Base-by-base conservation (phyloP, 1,140 invertebrate species). In the Copidosoma floridanum region DNA sequence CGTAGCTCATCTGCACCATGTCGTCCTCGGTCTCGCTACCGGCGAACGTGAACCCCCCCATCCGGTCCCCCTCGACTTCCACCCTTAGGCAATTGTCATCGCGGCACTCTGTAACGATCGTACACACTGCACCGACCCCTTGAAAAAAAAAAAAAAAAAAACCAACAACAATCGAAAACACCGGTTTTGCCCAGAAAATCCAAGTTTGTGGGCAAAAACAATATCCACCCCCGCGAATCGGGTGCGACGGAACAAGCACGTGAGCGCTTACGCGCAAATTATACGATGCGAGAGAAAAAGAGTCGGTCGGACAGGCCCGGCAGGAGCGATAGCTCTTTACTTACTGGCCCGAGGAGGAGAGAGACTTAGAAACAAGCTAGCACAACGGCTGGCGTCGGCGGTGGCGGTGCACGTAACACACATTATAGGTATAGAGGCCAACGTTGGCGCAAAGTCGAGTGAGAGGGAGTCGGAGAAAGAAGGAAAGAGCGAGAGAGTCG, bases 1-100 rank as follows among this genome's bases (percentile, higher is more conserved):
- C 78, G 63, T 80, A 80, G 64, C 77, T 80, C 74, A 71, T 79
- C 67, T 80, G 78, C 65, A 80, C 78, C 78, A 80, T 80, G 23
- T n/a, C 16, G 38, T 41, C 38, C 10, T 11, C 16, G n/a, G 10
- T 16, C 10, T 41, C 38, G 38, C 7, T 10, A 21, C 3, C 40
- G 40, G 12, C 40, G 40, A 6, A n/a, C n/a, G n/a, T n/a, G n/a
- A n/a, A n/a, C n/a, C n/a, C n/a, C n/a, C n/a, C n/a, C n/a, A n/a
- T n/a, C n/a, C n/a, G 18, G 11, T 52, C 24, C 4, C 48, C 2
- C 18, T 51, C 27, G 10, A 14, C 18, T 32, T 37, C 23, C 5
- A 6, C 44, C 40, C 26, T 23, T 24, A 7, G 10, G n/a, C 24
- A 1, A 23, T 6, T 5, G 24, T 20, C 20, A 18, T 5, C 41